Conservation (phyloP, 2,888 invertebrate species). For the Tubulanus polymorphus region DNA sequence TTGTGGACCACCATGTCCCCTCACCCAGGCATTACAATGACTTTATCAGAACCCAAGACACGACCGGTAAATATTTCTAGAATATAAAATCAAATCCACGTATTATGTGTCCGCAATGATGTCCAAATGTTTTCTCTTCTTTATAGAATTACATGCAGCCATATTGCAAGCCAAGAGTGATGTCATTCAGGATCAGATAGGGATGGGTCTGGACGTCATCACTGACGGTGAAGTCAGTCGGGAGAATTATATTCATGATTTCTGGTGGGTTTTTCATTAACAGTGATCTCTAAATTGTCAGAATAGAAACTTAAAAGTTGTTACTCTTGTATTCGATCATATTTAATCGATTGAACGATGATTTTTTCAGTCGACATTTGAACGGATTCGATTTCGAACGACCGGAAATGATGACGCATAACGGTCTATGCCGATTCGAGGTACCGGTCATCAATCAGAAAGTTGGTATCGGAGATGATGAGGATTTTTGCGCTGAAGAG, state of each 20-base stretch:
- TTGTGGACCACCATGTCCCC: background rate
- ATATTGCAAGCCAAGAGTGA: background rate
- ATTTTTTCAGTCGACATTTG: conserved; percentile 11
- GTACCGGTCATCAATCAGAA: conserved; percentile 3
- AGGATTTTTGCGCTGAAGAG: conserved; percentile 9
- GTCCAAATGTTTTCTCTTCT: no score
- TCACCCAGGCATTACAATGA: background rate
- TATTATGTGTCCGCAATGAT: conserved; percentile 6
- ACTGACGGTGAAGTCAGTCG: conserved; percentile 13
- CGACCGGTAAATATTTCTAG: conserved; percentile 1
- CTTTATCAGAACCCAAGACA: background rate
- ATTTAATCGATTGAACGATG: no score
- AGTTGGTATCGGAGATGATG: background rate
- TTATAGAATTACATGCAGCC: background rate
- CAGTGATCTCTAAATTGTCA: no score
- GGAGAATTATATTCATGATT: conserved; percentile 12
- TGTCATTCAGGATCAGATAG: conserved; percentile 7
- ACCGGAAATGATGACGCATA: background rate
- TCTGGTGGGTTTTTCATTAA: no score
- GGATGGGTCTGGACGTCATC: conserved; percentile 9
- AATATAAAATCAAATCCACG: background rate
- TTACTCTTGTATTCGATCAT: no score
- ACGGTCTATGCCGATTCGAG: conserved; percentile 8
- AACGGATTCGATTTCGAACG: conserved; percentile 12
- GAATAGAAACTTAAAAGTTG: no score